These are phyloP conservation scores for Pseudochromis fuscus DNA, from an alignment of 2,797 vertebrate species.

Conservation along the genomic window DNA sequence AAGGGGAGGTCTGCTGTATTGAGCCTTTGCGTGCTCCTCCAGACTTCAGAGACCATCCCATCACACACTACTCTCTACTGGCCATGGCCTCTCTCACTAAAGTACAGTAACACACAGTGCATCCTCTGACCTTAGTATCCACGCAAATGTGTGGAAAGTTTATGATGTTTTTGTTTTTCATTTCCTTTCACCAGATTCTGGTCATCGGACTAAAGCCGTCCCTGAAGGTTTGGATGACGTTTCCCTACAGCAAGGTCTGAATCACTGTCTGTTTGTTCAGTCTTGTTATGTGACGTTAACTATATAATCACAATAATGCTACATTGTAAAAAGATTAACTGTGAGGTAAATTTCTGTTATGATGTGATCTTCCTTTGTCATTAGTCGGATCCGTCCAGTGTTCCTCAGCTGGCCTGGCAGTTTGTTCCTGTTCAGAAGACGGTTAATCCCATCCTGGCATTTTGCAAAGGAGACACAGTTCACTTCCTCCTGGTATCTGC, in stretches of 20 bases:
- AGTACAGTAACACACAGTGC: conserved; percentile 72
- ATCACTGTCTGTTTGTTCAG: neutral
- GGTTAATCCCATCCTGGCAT: conserved; percentile 94
- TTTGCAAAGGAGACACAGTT: conserved; percentile 94
- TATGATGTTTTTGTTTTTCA: neutral
- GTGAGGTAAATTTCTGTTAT: neutral
- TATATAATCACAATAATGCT: neutral
- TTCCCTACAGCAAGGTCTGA: conserved; percentile 93
- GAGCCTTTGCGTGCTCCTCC: conserved; percentile 91
- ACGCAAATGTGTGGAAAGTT: neutral
- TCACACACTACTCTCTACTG: conserved; percentile 94
- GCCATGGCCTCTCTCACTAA: conserved; percentile 98
- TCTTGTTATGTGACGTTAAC: neutral
- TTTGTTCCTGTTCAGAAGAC: conserved; percentile 93
- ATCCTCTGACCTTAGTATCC: neutral
- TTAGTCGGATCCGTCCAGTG: conserved; percentile 94
- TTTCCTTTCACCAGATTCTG: conserved; percentile 86
- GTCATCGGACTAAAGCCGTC: conserved; percentile 96
- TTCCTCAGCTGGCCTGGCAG: conserved; percentile 96
- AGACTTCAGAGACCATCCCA: conserved; percentile 94
- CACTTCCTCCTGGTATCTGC: conserved; percentile 92
- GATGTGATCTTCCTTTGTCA: conserved; percentile 8
- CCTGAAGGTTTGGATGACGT: conserved; percentile 98
- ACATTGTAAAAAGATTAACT: neutral
- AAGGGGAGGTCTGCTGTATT: conserved; percentile 97